These are phyloP conservation scores for Chloebia gouldiae DNA, from an alignment of 2,113 vertebrate species.

Conservation along the genomic window DNA sequence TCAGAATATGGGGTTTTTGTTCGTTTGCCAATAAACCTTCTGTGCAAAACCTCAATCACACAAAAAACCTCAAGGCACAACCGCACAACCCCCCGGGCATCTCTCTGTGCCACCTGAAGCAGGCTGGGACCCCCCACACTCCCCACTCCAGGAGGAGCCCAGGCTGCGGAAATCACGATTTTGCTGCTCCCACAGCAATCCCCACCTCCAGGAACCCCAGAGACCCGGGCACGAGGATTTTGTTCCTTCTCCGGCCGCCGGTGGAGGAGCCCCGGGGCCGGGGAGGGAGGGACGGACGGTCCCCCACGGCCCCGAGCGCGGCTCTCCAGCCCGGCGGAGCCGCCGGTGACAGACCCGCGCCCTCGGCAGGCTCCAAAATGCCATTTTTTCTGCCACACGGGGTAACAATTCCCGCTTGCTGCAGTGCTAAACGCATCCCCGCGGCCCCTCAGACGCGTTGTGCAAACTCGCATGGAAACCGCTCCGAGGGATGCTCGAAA, in stretches of 20 bases:
- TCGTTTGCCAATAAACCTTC: neutral
- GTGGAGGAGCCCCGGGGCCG: neutral
- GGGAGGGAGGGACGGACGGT: neutral
- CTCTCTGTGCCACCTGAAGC: too few relatives aligned
- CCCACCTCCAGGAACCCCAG: neutral
- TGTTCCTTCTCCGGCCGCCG: neutral
- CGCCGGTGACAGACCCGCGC: neutral
- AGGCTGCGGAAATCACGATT: accelerated
- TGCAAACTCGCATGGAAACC: neutral
- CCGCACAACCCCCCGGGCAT: too few relatives aligned
- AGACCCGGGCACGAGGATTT: neutral
- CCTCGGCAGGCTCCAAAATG: neutral
- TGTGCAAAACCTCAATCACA: neutral
- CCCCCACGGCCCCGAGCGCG: neutral
- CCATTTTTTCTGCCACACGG: neutral
- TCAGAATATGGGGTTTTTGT: accelerated
- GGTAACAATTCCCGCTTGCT: neutral
- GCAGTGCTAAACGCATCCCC: neutral
- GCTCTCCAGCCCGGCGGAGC: neutral
- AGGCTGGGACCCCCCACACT: accelerated
- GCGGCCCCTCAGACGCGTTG: neutral
- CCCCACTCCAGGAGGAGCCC: neutral
- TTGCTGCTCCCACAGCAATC: neutral
- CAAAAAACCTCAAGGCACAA: neutral
- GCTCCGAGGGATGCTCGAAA: neutral